These are phyloP conservation scores for Podarcis raffonei DNA, from an alignment of 2,113 vertebrate genomes.

Conservation along the genomic window DNA sequence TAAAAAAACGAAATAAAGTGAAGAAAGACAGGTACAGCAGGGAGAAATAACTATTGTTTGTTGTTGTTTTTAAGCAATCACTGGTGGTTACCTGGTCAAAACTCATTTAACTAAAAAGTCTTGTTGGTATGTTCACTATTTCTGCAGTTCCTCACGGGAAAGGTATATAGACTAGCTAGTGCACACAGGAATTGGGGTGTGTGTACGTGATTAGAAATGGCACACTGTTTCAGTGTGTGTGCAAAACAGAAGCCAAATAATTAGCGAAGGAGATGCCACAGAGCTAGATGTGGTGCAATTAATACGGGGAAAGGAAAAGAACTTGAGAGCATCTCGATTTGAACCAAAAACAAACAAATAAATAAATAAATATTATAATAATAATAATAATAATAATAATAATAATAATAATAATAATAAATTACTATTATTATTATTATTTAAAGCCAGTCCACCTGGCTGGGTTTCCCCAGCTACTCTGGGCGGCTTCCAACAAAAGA, in stretches of 20 bases:
- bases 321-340: neutral
- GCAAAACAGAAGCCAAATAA: neutral
- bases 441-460: no score
- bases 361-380: no score
- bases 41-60: neutral
- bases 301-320: neutral
- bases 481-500: no score
- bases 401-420: no score
- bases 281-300: neutral
- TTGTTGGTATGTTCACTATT: neutral
- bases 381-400: no score
- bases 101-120: neutral
- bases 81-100: neutral
- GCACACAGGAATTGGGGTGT: neutral
- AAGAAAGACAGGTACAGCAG: neutral
- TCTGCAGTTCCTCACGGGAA: neutral
- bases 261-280: neutral
- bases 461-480: no score
- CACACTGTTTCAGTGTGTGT: no score
- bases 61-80: no score
- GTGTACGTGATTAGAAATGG: neutral
- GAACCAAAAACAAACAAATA: no score
- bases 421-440: no score
- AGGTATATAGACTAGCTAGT: no score
- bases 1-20: no score